Percentiles rank a stretch among this genome's conserved stretches.
phyloP scores from a whole-genome alignment of 1,140 invertebrate genomes.

The Cheumatopsyche charites region DNA sequence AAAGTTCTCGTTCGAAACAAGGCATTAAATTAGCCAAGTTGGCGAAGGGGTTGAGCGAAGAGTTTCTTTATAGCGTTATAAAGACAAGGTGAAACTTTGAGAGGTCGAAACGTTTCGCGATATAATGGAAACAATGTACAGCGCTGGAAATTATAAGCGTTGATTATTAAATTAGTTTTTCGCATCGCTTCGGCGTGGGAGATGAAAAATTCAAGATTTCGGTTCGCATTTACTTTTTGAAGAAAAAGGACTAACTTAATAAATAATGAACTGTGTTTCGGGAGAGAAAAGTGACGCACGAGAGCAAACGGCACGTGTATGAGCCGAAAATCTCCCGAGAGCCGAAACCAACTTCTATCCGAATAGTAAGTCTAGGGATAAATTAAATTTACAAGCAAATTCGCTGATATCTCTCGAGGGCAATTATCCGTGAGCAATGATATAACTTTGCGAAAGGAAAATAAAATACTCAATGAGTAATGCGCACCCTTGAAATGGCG shows the following conservation, averaged over 20 bases:
- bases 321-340: slow-evolving; percentile 10
- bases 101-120: slow-evolving; percentile 4
- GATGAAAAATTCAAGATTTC: not conserved
- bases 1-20: slow-evolving; percentile 1
- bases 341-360: not conserved
- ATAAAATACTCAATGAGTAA: no score
- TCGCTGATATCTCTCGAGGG: no score
- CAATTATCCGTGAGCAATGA: no score
- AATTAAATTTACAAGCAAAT: slow-evolving; percentile 17
- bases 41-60: not conserved
- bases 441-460: no score
- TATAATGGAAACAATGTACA: not conserved
- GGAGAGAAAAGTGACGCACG: not conserved
- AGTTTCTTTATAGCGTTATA: no score
- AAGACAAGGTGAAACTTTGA: not conserved
- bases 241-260: slow-evolving; percentile 19
- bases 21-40: slow-evolving; percentile 20
- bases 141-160: not conserved
- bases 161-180: no score
- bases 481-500: no score
- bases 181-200: not conserved
- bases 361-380: not conserved
- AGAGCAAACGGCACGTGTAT: not conserved
- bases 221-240: not conserved
- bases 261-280: slow-evolving; percentile 2